A percentile compares a stretch with the other conserved stretches of the same genome.
phyloP scores from a whole-genome alignment of 2,113 vertebrate species.

The Echinops telfairi region DNA sequence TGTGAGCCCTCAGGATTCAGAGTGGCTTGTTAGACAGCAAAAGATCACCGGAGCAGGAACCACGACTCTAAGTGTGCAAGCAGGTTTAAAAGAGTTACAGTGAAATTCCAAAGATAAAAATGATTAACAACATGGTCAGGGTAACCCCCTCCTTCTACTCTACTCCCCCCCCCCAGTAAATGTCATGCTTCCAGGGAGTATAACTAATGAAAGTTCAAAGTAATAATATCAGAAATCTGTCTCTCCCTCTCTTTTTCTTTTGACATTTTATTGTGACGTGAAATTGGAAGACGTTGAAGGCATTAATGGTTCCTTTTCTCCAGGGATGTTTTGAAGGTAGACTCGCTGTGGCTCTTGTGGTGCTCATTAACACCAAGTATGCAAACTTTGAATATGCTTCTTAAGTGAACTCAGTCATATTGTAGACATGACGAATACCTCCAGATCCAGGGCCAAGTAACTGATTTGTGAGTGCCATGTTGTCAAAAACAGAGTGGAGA shows the following conservation, averaged over 20 bases:
- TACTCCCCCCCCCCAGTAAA: conserved; percentile 76
- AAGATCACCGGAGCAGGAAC: not conserved
- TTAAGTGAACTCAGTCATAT: conserved; percentile 52
- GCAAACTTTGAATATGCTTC: conserved; percentile 73
- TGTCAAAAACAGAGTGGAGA: no score
- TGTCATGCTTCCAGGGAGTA: conserved; percentile 84
- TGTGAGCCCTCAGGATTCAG: not conserved
- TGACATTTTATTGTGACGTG: conserved; percentile 86
- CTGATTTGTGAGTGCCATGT: not conserved
- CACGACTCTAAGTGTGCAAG: no score
- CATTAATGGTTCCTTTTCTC: conserved; percentile 78
- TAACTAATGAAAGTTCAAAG: conserved; percentile 86
- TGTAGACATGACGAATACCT: accelerated
- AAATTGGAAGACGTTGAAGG: conserved; percentile 79
- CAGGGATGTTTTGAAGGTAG: conserved; percentile 66
- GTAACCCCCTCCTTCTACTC: not conserved
- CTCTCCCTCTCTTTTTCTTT: conserved; percentile 83
- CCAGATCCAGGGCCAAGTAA: accelerated
- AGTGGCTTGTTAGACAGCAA: accelerated
- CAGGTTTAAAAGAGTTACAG: not conserved
- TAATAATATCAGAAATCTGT: conserved; percentile 84
- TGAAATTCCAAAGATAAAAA: conserved; percentile 36
- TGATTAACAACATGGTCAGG: conserved; percentile 69
- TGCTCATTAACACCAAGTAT: conserved; percentile 78
- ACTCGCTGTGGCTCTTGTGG: conserved; percentile 54